Evolutionary conservation across 2,888 invertebrate genomes (phyloP).

Genomic region (Blastobasis lacticolella): DNA sequence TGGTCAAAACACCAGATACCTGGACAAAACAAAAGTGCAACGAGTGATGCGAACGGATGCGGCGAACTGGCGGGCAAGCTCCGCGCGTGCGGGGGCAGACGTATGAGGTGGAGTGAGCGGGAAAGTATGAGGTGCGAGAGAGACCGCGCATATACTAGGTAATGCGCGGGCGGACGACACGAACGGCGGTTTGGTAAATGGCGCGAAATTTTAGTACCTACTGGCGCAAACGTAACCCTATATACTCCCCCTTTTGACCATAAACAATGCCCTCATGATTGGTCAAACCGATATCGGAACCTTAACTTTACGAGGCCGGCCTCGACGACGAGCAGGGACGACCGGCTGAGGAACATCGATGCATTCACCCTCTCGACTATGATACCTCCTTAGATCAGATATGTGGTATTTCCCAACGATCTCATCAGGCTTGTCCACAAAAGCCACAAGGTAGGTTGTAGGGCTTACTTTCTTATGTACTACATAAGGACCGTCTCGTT

Average conservation of each 20-base stretch:
- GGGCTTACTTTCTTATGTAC: constrained; percentile 4
- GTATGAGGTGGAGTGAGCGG: no score
- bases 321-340: not conserved
- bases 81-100: no score
- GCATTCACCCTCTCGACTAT: not conserved
- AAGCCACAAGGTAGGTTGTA: constrained; percentile 1
- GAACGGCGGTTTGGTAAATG: no score
- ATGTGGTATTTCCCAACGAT: not conserved
- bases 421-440: not conserved
- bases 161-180: no score
- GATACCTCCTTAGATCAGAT: not conserved
- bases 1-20: no score
- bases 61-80: no score
- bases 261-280: not conserved
- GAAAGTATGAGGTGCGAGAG: no score
- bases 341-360: not conserved
- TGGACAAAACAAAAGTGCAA: no score
- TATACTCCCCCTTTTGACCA: constrained; percentile 1
- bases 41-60: no score
- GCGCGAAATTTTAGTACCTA: no score
- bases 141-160: no score
- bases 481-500: constrained; percentile 8
- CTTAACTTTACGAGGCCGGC: not conserved
- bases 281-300: not conserved
- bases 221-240: not conserved